Conservation (phyloP, 1,140 invertebrate species). For the Scaptomyza hsui region DNA sequence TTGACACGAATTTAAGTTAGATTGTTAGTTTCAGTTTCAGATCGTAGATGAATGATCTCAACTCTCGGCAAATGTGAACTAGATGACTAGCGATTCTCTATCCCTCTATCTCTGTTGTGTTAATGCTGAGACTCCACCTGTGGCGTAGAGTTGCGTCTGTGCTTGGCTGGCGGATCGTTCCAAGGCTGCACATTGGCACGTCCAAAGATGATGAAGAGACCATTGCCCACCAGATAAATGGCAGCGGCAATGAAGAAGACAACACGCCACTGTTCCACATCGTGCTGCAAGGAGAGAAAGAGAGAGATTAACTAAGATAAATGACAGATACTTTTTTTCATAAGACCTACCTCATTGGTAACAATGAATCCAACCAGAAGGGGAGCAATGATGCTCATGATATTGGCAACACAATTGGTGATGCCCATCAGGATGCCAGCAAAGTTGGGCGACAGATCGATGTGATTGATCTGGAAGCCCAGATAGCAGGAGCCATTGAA, state of each 20-base stretch:
- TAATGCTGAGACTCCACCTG: slow-evolving; percentile 73
- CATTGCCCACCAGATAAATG: slow-evolving; percentile 88
- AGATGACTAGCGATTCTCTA: slow-evolving; percentile 61
- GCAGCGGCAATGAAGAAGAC: slow-evolving; percentile 90
- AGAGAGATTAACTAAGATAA: neutral
- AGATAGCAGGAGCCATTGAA: slow-evolving; percentile 91
- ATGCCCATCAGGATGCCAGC: slow-evolving; percentile 89
- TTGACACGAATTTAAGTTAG: slow-evolving; percentile 25
- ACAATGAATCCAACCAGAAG: slow-evolving; percentile 87
- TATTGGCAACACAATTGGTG: slow-evolving; percentile 90
- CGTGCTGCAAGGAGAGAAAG: slow-evolving; percentile 78
- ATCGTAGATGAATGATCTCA: slow-evolving; percentile 18
- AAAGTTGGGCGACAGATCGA: slow-evolving; percentile 91
- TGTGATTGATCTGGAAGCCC: slow-evolving; percentile 89
- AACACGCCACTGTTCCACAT: slow-evolving; percentile 88
- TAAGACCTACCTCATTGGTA: slow-evolving; percentile 86
- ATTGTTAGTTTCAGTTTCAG: slow-evolving; percentile 18
- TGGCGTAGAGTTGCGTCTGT: slow-evolving; percentile 57
- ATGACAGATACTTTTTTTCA: too few species aligned
- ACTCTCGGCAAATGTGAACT: slow-evolving; percentile 45
- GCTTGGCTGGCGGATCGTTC: slow-evolving; percentile 85
- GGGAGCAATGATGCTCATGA: slow-evolving; percentile 90
- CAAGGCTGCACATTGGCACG: slow-evolving; percentile 87
- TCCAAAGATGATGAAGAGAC: slow-evolving; percentile 89
- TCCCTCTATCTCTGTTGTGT: slow-evolving; percentile 16